Evolutionary conservation across 2,888 invertebrate species (phyloP).

Genomic region (Lasioglossum vierecki): DNA sequence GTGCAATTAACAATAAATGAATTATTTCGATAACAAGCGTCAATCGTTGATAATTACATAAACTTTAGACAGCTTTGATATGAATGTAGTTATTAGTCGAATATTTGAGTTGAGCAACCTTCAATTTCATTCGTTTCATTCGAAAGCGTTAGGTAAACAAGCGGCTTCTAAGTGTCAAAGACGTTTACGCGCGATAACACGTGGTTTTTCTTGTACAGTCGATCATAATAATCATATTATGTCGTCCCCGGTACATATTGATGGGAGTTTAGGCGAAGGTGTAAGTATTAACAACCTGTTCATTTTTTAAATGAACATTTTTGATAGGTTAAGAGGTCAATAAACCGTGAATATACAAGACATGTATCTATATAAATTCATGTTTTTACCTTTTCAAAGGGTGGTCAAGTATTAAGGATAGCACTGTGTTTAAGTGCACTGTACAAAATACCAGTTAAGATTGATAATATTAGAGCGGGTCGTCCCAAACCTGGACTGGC

Average conservation of each 20-base stretch:
- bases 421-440: conserved; percentile 92
- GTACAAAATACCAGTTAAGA: conserved; percentile 84
- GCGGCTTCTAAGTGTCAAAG: neutral
- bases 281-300: conserved; percentile 84
- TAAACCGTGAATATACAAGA: neutral
- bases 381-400: conserved; percentile 85
- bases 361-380: neutral
- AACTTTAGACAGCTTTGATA: neutral
- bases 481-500: conserved; percentile 93
- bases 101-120: neutral
- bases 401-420: conserved; percentile 95
- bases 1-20: neutral
- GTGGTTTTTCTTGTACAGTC: neutral
- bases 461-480: conserved; percentile 92
- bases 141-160: neutral
- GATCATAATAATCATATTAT: conserved; percentile 51
- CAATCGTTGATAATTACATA: neutral
- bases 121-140: neutral
- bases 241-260: conserved; percentile 86
- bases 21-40: neutral
- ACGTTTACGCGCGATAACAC: neutral
- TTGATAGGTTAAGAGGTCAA: conserved; percentile 17
- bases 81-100: neutral
- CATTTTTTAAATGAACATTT: neutral
- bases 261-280: conserved; percentile 92